These are phyloP conservation scores for Agrotis exclamationis DNA, from an alignment of 2,888 invertebrate species.

Conservation along the genomic window DNA sequence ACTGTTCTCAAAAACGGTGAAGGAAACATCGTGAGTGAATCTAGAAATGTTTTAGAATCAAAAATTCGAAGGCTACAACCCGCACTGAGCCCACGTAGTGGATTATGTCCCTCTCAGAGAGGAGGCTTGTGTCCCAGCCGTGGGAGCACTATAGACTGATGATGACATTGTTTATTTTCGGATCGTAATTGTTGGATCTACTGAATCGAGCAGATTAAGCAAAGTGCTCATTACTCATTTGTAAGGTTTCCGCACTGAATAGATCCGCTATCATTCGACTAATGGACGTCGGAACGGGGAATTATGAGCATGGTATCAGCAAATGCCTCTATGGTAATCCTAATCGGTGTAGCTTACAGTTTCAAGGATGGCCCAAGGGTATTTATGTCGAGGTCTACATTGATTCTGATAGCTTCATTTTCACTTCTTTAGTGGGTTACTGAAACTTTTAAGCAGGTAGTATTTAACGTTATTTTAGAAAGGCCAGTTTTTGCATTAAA, in stretches of 20 bases:
- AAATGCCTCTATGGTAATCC: constrained; percentile 25
- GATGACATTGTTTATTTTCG: constrained; percentile 44
- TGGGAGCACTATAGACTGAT: too few species aligned
- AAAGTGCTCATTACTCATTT: constrained; percentile 44
- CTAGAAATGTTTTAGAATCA: too few species aligned
- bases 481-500: too few species aligned
- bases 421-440: neutral
- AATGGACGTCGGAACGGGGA: constrained; percentile 30
- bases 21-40: too few species aligned
- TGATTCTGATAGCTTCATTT: too few species aligned
- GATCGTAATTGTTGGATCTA: constrained; percentile 21
- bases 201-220: constrained; percentile 22
- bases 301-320: constrained; percentile 26
- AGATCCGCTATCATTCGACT: constrained; percentile 41
- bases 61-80: too few species aligned
- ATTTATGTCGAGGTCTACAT: neutral
- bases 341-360: constrained; percentile 12
- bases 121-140: too few species aligned
- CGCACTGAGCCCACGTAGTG: too few species aligned
- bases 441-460: too few species aligned
- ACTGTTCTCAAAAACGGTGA: too few species aligned
- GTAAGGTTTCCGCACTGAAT: constrained; percentile 35
- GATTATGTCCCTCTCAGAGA: too few species aligned
- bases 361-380: neutral
- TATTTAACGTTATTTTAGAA: too few species aligned